phyloP scores from a whole-genome alignment of 35 echinoderm and acorn worm species.

The Lytechinus variegatus region DNA sequence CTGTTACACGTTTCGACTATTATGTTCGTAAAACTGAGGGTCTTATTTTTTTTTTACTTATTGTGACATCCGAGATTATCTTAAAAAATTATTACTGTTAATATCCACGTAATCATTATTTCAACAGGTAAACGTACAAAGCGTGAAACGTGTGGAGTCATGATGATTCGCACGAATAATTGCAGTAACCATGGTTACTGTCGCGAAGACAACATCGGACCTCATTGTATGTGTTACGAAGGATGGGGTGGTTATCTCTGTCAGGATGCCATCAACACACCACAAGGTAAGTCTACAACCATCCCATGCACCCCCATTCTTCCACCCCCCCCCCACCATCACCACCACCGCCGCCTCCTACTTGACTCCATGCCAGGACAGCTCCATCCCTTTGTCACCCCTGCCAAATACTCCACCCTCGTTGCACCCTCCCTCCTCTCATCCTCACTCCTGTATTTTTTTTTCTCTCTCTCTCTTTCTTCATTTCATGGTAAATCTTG shows the following conservation, averaged over 20 bases:
- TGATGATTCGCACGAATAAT: background rate
- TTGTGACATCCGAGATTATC: no score
- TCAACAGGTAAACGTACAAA: background rate
- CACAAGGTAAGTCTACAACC: background rate
- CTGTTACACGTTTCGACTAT: no score
- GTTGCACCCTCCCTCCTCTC: no score
- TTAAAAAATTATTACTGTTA: no score
- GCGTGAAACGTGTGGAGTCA: background rate
- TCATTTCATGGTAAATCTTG: background rate
- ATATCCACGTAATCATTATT: background rate
- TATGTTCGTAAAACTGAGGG: no score
- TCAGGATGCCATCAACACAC: background rate
- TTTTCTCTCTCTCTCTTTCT: background rate
- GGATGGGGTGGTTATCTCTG: conserved; percentile 31
- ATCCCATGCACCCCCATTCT: background rate
- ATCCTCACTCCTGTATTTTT: no score
- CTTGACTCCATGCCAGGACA: no score
- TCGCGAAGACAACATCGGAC: background rate
- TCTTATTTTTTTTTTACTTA: no score
- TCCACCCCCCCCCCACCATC: background rate
- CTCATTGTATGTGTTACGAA: background rate
- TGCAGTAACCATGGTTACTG: conserved; percentile 10
- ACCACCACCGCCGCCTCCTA: no score
- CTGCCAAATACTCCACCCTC: no score
- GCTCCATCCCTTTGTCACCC: background rate